Evolutionary conservation across 1,140 invertebrate genomes (phyloP).

Genomic region (Polyergus mexicanus): DNA sequence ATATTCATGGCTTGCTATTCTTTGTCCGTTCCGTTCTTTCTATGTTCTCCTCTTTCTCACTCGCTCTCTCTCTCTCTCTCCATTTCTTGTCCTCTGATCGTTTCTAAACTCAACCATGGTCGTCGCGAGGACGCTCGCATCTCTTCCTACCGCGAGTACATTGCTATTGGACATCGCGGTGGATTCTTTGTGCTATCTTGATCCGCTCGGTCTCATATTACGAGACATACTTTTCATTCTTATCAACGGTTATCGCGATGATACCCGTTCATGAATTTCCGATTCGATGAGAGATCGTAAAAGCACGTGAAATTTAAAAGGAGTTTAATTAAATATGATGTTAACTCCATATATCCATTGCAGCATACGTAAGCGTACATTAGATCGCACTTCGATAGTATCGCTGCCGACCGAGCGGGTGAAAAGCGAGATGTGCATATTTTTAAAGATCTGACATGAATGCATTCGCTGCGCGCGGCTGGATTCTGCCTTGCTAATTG

Average conservation of each 20-base stretch:
- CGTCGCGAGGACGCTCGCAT: conserved; percentile 59
- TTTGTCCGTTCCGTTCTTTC: conserved; percentile 48
- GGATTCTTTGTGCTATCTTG: conserved; percentile 51
- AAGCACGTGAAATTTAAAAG: not conserved
- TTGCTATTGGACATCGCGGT: conserved; percentile 59
- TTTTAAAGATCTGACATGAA: conserved; percentile 39
- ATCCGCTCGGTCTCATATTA: conserved; percentile 63
- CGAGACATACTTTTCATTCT: conserved; percentile 52
- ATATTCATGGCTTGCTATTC: conserved; percentile 75
- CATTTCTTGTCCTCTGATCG: conserved; percentile 39
- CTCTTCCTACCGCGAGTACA: conserved; percentile 51
- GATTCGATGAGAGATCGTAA: conserved; percentile 5
- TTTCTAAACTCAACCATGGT: conserved; percentile 51
- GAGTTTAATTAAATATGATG: not conserved
- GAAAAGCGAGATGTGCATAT: conserved; percentile 23
- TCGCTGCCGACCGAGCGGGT: not conserved
- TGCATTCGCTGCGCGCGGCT: not conserved
- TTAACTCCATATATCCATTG: not conserved
- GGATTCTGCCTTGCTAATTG: conserved; percentile 47
- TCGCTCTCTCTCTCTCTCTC: conserved; percentile 52
- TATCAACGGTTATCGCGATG: not conserved
- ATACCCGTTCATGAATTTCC: not conserved
- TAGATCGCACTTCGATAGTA: not conserved
- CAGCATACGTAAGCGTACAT: not conserved
- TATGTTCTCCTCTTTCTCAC: conserved; percentile 4